phyloP scores from a whole-genome alignment of 2,113 vertebrate genomes.

The Eulemur rufifrons region DNA sequence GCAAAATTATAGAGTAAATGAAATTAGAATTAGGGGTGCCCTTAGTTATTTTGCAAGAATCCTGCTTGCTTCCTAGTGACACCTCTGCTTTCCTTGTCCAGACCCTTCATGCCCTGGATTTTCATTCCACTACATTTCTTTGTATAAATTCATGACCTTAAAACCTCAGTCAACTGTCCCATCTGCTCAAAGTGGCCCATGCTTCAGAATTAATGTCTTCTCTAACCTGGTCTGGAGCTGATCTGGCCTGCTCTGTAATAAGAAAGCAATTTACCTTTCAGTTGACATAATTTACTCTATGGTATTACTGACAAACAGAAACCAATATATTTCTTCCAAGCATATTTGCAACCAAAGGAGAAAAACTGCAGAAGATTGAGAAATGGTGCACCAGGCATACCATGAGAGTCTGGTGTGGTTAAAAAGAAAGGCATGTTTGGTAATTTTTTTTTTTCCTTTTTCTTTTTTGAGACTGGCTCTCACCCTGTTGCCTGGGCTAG shows the following conservation, averaged over 20 bases:
- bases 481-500: too few relatives aligned
- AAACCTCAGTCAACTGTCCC: not conserved
- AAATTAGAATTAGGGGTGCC: not conserved
- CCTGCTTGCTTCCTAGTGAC: not conserved
- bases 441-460: too few relatives aligned
- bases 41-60: not conserved
- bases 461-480: too few relatives aligned
- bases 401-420: rapidly evolving
- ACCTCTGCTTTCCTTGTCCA: not conserved
- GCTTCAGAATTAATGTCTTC: not conserved
- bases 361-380: not conserved
- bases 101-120: not conserved
- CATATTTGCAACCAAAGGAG: not conserved
- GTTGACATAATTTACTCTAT: not conserved
- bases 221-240: not conserved
- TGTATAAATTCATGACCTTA: not conserved
- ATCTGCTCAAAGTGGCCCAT: not conserved
- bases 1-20: not conserved
- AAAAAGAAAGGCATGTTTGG: not conserved
- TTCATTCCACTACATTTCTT: not conserved
- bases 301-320: not conserved
- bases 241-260: not conserved
- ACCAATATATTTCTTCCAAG: not conserved
- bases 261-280: not conserved
- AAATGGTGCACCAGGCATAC: not conserved